phyloP scores from a whole-genome alignment of 2,888 invertebrate species.

The Celastrina argiolus region DNA sequence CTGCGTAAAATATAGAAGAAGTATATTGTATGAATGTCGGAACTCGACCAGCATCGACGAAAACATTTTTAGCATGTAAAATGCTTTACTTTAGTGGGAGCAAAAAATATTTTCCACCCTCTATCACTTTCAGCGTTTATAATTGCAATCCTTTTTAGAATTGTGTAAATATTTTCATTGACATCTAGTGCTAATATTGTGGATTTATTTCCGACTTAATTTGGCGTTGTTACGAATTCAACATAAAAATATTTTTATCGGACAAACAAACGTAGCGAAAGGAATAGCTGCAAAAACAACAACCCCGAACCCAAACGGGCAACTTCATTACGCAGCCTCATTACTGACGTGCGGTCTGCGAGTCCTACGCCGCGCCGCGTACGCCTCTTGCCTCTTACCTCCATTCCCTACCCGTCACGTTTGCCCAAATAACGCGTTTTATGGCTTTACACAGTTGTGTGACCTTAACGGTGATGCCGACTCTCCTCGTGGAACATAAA shows the following conservation, averaged over 20 bases:
- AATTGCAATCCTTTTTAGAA: no score
- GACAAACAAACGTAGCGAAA: constrained; percentile 33
- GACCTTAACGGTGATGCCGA: constrained; percentile 15
- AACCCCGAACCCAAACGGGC: constrained; percentile 57
- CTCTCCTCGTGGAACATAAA: constrained; percentile 23
- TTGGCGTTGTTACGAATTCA: no score
- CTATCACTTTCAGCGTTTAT: no score
- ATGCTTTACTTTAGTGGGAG: no score
- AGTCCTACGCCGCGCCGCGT: constrained; percentile 33
- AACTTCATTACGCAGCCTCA: constrained; percentile 65
- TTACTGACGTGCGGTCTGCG: constrained; percentile 40
- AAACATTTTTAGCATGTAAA: no score
- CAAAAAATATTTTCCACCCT: no score
- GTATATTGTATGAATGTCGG: no score
- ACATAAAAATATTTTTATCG: constrained; percentile 37
- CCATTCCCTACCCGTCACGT: constrained; percentile 39
- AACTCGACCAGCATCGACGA: no score
- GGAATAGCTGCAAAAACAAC: constrained; percentile 32
- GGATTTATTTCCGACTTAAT: no score
- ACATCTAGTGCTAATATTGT: no score
- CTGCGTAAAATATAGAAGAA: no score
- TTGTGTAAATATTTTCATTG: no score
- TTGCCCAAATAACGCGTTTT: constrained; percentile 21
- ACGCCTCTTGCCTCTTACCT: constrained; percentile 35
- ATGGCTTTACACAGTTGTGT: constrained; percentile 12